These are phyloP conservation scores for Drosophila trichaetosa DNA, from an alignment of 2,888 invertebrate genomes.

Conservation along the genomic window DNA sequence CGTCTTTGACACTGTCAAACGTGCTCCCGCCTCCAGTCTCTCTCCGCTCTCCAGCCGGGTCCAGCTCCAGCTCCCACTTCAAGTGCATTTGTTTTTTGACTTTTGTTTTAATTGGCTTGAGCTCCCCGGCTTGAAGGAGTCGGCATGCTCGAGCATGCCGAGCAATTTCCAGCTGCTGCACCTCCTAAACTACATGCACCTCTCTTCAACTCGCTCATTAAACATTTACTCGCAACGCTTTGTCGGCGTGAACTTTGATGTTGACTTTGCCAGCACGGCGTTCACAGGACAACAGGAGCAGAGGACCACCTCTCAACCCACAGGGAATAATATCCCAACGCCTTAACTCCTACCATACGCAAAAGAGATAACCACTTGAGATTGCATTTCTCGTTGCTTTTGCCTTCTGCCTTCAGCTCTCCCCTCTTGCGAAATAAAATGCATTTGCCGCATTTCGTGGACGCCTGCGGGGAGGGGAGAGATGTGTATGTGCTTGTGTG, in stretches of 20 bases:
- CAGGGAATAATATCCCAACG: neutral
- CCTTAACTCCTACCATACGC: constrained; percentile 24
- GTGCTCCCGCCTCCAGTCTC: constrained; percentile 25
- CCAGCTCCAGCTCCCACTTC: constrained; percentile 36
- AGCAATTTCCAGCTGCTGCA: constrained; percentile 21
- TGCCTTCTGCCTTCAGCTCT: constrained; percentile 18
- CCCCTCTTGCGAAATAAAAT: constrained; percentile 72
- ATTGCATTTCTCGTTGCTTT: constrained; percentile 67
- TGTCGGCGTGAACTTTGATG: constrained; percentile 83
- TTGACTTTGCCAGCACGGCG: constrained; percentile 64
- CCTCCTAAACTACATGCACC: constrained; percentile 44
- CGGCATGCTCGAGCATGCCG: constrained; percentile 29
- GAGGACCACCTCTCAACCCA: neutral
- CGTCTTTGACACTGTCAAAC: constrained; percentile 79
- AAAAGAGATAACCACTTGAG: constrained; percentile 80
- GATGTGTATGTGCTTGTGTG: constrained; percentile 9
- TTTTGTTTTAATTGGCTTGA: constrained; percentile 82
- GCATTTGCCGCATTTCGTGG: constrained; percentile 75
- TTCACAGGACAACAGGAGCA: constrained; percentile 37
- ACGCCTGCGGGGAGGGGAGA: constrained; percentile 35
- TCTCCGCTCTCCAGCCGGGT: constrained; percentile 1
- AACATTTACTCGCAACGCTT: constrained; percentile 80
- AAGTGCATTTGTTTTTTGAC: constrained; percentile 79
- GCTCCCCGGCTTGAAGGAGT: constrained; percentile 63
- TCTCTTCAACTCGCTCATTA: constrained; percentile 66